Conservation (phyloP, 2,888 invertebrate species). For the Plebejus melissa region DNA sequence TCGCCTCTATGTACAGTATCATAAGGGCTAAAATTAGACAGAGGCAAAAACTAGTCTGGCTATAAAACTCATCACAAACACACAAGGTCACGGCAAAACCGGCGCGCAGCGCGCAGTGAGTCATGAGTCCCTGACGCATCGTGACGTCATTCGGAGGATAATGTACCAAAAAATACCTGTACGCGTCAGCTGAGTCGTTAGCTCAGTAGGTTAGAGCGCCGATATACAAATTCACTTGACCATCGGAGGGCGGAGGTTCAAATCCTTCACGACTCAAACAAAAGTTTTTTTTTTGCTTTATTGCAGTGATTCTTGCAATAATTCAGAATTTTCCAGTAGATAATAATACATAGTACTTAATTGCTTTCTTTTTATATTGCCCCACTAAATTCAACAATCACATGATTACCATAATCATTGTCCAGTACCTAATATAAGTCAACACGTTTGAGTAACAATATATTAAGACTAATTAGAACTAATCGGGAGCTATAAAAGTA, state of each 20-base stretch:
- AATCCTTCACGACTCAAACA: constrained; percentile 45
- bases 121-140: not conserved
- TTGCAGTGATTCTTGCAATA: too few species aligned
- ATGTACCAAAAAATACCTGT: not conserved
- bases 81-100: not conserved
- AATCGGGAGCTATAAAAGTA: too few species aligned
- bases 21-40: too few species aligned
- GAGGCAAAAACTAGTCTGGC: not conserved
- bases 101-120: not conserved
- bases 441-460: too few species aligned
- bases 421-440: too few species aligned
- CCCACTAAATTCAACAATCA: too few species aligned
- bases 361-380: too few species aligned
- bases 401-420: too few species aligned
- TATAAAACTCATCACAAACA: not conserved
- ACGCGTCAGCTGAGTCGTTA: constrained; percentile 40
- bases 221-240: constrained; percentile 40
- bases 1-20: not conserved
- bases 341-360: too few species aligned
- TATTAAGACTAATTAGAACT: too few species aligned
- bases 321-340: too few species aligned
- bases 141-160: constrained; percentile 6
- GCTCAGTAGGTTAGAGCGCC: constrained; percentile 48
- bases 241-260: constrained; percentile 39
- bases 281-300: not conserved